Base-by-base conservation (phyloP, 92 coral and sea anemone genomes). In the Porites rus region DNA sequence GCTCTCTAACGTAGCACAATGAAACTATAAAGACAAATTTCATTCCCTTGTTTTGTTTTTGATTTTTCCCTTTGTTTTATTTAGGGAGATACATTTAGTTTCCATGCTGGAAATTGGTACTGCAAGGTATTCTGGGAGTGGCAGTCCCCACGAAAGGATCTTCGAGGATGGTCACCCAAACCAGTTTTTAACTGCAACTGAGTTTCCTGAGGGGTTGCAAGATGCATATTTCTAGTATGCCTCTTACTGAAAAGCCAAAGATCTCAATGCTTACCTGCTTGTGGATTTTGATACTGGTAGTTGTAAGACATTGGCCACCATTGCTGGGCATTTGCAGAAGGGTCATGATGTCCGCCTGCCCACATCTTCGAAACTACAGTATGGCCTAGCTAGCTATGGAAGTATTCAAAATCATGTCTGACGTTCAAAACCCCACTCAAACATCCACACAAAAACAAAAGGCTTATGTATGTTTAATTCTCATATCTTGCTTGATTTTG, bases 221-320 rank as follows among this genome's bases (percentile, higher is more conserved):
- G 14, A 6, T 22, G 18, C 11, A n/a, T 18, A 51, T 50, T 73
- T 24, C 6, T 8, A 31, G 4, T 21, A 14, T 7, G 51, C 38
- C 71, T 65, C 65, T 10, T 6, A 18, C 79, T 58, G 69, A 46
- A 62, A 62, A 19, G 72, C 12, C 31, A 62, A 17, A 17, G 53
- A 61, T 67, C 13, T 18, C 17, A 51, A 64, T 63, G 85, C 98
- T 84, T 91, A 94, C 98, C 98, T 94, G 90, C 90, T 22, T 88
- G 61, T 50, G 81, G 93, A 20, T 82, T 90, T 72, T 93, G 92
- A 90, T 93, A 92, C 77, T 92, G 98, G 91, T 88, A 96, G 90
- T 95, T 92, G 88, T 96, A 95, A 63, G 94, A 88, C 96, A 95
- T 87, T 87, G 93, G 98, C 99, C 99, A 96, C 99, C 99, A 96